A percentile compares a stretch with the other conserved stretches of the same genome.
Conservation (phyloP, 1,140 invertebrate genomes). For the Calephelis virginiensis region DNA sequence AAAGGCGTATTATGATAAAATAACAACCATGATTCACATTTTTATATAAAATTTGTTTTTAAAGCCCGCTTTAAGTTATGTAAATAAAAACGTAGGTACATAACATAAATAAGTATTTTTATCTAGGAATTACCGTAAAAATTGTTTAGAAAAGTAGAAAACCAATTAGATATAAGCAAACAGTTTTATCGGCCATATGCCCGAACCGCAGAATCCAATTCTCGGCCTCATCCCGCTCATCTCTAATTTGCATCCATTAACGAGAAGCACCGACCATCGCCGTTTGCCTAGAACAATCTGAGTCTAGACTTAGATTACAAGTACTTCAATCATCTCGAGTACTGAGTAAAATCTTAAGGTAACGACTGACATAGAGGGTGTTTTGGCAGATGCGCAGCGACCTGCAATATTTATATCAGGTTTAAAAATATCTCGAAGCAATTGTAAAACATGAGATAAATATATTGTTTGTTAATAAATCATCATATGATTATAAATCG, state of each 20-base stretch:
- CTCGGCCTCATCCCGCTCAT: slow-evolving; percentile 24
- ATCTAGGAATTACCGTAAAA: too few species aligned
- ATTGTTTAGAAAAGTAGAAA: neutral
- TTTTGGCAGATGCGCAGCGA: neutral
- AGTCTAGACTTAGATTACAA: slow-evolving; percentile 35
- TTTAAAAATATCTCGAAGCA: too few species aligned
- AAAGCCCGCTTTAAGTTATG: too few species aligned
- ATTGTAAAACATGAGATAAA: too few species aligned
- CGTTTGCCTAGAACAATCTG: slow-evolving; percentile 34
- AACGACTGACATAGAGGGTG: neutral
- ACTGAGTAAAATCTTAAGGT: slow-evolving; percentile 34
- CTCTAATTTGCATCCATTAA: slow-evolving; percentile 40
- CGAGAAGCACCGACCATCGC: slow-evolving; percentile 34
- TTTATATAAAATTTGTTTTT: too few species aligned
- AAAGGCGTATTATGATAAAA: too few species aligned
- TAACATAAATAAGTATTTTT: too few species aligned
- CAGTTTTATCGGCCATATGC: neutral
- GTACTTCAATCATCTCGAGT: slow-evolving; percentile 38
- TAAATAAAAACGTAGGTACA: too few species aligned
- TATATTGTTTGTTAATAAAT: too few species aligned
- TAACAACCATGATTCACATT: too few species aligned
- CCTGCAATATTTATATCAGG: too few species aligned
- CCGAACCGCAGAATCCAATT: neutral
- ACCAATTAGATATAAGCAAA: slow-evolving; percentile 1
- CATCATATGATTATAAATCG: too few species aligned